A percentile compares a stretch with the other conserved stretches of the same genome.
Conservation (phyloP, 2,888 invertebrate species). For the Lepidocyrtinus sp. region DNA sequence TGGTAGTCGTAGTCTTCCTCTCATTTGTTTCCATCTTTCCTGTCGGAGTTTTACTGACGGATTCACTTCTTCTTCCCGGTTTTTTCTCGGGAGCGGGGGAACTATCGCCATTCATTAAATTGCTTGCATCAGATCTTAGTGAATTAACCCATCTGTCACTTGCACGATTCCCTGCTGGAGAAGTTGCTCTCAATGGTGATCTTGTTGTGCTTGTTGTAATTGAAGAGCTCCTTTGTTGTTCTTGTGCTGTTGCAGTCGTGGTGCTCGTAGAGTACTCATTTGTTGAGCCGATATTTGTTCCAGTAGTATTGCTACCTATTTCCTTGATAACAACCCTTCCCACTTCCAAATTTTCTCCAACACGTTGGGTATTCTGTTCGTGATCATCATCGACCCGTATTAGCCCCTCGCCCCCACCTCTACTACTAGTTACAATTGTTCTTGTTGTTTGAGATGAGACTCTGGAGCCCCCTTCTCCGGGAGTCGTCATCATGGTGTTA, state of each 20-base stretch:
- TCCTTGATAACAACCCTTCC: conserved; percentile 55
- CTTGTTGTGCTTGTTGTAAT: background rate
- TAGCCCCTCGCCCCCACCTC: conserved; percentile 31
- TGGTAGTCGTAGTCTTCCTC: background rate
- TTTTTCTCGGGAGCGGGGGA: background rate
- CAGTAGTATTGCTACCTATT: background rate
- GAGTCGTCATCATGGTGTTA: background rate
- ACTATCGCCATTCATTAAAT: background rate
- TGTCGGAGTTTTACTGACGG: background rate
- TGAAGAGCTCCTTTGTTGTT: background rate
- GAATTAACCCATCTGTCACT: background rate
- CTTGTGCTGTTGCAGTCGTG: background rate
- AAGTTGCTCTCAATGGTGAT: background rate
- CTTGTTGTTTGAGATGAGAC: conserved; percentile 72
- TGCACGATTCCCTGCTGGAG: conserved; percentile 9
- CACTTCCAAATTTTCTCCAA: conserved; percentile 35
- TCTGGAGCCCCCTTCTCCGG: conserved; percentile 67
- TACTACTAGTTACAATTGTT: conserved; percentile 40
- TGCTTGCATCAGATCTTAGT: background rate
- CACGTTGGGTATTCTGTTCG: background rate
- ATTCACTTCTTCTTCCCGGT: background rate
- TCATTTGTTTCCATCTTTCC: background rate
- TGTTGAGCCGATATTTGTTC: background rate
- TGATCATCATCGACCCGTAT: conserved; percentile 27
- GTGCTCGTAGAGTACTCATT: conserved; percentile 12